Evolutionary conservation across 2,113 vertebrate species (phyloP), one percentile per base, ranked within the genome.

Genomic region (Ariopsis seemanni): DNA sequence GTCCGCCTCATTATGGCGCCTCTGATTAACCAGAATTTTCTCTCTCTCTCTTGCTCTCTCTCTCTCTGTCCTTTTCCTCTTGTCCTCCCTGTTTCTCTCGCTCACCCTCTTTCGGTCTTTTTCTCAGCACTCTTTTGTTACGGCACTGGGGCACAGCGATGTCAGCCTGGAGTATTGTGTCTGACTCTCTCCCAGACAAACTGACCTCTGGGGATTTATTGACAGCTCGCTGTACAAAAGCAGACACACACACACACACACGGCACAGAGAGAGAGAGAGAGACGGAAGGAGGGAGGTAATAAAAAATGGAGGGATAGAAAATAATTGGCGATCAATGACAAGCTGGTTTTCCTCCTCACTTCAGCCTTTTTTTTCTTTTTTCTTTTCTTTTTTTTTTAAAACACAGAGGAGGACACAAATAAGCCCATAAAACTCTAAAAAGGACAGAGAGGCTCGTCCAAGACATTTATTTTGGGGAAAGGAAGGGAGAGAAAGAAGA

Each of bases 201-300:
- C 97, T 97, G 97, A 98, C 97, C 97, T 97, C 97, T 97, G 95
- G 97, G 97, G 97, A 98, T 95, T 97, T 97, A 98, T 98, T 97
- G 97, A 99, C 97, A 97, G 96, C 97, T 95, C 96, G 97, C 97
- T 97, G 96, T 96, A 96, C 96, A 84, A 88, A 88, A 82, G 65
- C 86, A 96, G 95, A 95, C 95, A 95, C 94, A 95, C 95, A 96
- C 94, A 95, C 48, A 67, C 95, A 96, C 85, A 86, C 74, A 65
- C 53, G 62, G 50, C 58, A 82, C 78, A 34, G 83, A 63, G 69
- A 93, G 27, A 88, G 75, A 75, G 55, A 89, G 27, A 79, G 15
- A 85, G 77, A 75, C 30, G 18, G 83, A 65, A 63, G 52, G 78
- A 58, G 60, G 50, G 69, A 79, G 75, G 10, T 22, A 30, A 52